Conservation (phyloP, 1,140 invertebrate species). For the Proctacanthus coquilletti region DNA sequence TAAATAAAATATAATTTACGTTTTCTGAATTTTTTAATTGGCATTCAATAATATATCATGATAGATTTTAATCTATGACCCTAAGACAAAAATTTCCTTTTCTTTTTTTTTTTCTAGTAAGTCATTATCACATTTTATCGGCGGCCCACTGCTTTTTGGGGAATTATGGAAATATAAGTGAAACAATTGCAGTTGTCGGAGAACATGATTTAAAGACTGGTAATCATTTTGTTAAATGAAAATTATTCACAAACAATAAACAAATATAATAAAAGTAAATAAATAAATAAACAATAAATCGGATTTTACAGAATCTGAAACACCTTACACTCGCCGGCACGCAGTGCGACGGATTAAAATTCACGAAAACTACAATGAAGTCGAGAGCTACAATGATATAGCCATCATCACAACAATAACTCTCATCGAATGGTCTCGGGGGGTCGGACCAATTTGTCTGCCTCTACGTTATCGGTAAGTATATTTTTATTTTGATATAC, state of each 20-base stretch:
- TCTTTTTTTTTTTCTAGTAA: constrained; percentile 10
- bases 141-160: constrained; percentile 25
- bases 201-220: constrained; percentile 2
- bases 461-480: constrained; percentile 17
- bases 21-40: too few species aligned
- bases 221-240: too few species aligned
- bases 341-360: constrained; percentile 9
- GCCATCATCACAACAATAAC: constrained; percentile 13
- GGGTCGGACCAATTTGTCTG: constrained; percentile 24
- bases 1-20: too few species aligned
- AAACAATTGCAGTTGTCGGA: too few species aligned
- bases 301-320: not conserved
- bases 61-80: not conserved
- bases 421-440: constrained; percentile 16
- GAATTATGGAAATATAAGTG: too few species aligned
- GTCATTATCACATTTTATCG: constrained; percentile 17
- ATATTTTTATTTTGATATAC: not conserved
- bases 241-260: too few species aligned
- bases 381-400: constrained; percentile 16
- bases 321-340: not conserved
- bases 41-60: too few species aligned
- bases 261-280: too few species aligned
- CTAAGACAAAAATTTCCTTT: not conserved
- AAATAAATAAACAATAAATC: not conserved
- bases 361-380: constrained; percentile 15